These are phyloP conservation scores for Gambusia affinis DNA, from an alignment of 2,113 vertebrate species.

Conservation along the genomic window DNA sequence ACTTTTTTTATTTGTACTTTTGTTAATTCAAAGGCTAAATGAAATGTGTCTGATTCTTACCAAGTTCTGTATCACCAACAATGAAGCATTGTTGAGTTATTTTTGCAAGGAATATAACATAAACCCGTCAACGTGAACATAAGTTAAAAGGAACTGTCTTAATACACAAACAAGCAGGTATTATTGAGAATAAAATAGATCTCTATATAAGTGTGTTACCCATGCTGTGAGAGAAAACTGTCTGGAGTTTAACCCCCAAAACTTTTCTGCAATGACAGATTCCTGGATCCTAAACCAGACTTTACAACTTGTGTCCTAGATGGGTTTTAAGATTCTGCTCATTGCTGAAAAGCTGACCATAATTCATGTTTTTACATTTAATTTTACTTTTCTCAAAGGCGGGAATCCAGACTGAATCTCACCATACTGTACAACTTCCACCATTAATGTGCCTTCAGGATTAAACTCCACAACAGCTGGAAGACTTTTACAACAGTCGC, in stretches of 20 bases:
- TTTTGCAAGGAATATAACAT: conserved; percentile 56
- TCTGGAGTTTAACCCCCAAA: conserved; percentile 15
- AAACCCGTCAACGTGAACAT: conserved; percentile 69
- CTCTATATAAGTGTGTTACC: conserved; percentile 64
- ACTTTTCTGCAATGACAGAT: background rate
- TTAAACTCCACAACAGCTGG: conserved; percentile 47
- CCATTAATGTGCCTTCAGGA: conserved; percentile 40
- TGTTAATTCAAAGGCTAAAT: conserved; percentile 70
- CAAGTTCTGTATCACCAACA: conserved; percentile 61
- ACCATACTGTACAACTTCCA: background rate
- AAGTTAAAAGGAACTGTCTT: conserved; percentile 69
- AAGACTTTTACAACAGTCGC: conserved; percentile 57
- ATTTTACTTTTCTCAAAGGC: background rate
- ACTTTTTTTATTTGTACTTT: conserved; percentile 70
- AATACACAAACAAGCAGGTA: conserved; percentile 69
- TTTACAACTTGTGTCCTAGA: background rate
- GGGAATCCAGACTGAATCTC: conserved; percentile 2
- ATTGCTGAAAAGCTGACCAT: background rate
- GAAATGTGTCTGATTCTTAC: conserved; percentile 76
- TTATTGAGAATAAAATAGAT: conserved; percentile 67
- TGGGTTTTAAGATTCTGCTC: background rate
- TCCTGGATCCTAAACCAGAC: background rate
- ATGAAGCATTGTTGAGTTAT: conserved; percentile 57
- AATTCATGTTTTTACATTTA: background rate
- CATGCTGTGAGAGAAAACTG: conserved; percentile 56